Evolutionary conservation across 1,140 invertebrate genomes (phyloP), one percentile per base, ranked within the genome.

Genomic region (Hylaeus anthracinus): DNA sequence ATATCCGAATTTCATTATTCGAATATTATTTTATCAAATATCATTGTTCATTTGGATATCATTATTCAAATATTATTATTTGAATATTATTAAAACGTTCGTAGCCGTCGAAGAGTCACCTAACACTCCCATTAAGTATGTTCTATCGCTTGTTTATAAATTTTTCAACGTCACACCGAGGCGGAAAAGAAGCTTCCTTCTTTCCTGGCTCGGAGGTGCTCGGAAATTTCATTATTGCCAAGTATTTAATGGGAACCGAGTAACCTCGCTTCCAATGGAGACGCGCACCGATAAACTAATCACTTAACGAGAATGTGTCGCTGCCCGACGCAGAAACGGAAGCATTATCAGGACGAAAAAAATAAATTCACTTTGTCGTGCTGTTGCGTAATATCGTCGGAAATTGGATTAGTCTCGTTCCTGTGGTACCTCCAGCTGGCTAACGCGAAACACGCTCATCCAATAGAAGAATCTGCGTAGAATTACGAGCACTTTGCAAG

Each of bases 291-390:
- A 82, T 84, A 87, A 89, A 88, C 71, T 87, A 90, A 90, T 91
- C 89, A 90, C 84, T 81, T 89, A 87, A 89, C 86, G 81, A 79
- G 82, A 73, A 73, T 15, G 75, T 45, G 63, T 43, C 60, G 51
- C 45, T 10, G 26, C 26, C 12, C 72, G 75, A 83, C 71, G 79
- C 15, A 75, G 74, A 81, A 82, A 15, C 15, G 67, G 51, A 39
- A 72, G 51, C 53, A 53, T 72, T 72, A 75, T 79, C 73, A 56
- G 51, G 26, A 15, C 15, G 41, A 58, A 72, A 70, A 87, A 70
- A 73, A 61, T 85, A 85, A 88, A 88, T 83, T 86, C 88, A 86
- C 88, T 89, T 89, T 90, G 85, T 84, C 82, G 58, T 79, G 55
- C 48, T 81, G 84, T 86, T 85, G 76, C 81, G 87, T 85, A 88